phyloP scores from a whole-genome alignment of 2,888 invertebrate genomes.

The Urechis unicinctus region DNA sequence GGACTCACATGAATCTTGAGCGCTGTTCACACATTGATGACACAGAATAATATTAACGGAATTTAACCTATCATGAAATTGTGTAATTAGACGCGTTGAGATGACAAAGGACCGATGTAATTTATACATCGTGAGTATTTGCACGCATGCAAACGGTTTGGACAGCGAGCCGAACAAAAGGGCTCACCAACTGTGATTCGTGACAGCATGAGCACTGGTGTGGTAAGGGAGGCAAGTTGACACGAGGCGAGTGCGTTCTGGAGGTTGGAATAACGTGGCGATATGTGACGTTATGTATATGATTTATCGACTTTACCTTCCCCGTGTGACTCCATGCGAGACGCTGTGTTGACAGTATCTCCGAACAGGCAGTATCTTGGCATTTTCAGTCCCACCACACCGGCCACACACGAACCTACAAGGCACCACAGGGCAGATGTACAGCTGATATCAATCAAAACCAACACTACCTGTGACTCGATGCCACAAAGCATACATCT shows the following conservation, averaged over 20 bases:
- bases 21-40: conserved; percentile 6
- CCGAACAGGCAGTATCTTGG: conserved; percentile 14
- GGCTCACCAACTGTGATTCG: not conserved
- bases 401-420: not conserved
- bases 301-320: conserved; percentile 5
- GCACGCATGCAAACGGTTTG: no score
- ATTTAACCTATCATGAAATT: no score
- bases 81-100: no score
- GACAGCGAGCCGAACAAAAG: no score
- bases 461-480: no score
- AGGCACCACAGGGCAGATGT: not conserved
- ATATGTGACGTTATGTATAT: not conserved
- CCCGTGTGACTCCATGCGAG: conserved; percentile 6
- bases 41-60: no score
- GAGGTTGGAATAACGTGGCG: not conserved
- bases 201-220: not conserved
- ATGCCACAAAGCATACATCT: no score
- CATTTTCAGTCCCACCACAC: conserved; percentile 10
- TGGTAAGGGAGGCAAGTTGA: conserved; percentile 2
- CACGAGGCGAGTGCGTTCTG: not conserved
- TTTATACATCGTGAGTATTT: no score
- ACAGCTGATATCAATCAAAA: not conserved
- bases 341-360: conserved; percentile 14
- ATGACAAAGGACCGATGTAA: no score
- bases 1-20: conserved; percentile 66